Evolutionary conservation across 2,113 vertebrate genomes (phyloP).

Genomic region (Hystrix brachyura): DNA sequence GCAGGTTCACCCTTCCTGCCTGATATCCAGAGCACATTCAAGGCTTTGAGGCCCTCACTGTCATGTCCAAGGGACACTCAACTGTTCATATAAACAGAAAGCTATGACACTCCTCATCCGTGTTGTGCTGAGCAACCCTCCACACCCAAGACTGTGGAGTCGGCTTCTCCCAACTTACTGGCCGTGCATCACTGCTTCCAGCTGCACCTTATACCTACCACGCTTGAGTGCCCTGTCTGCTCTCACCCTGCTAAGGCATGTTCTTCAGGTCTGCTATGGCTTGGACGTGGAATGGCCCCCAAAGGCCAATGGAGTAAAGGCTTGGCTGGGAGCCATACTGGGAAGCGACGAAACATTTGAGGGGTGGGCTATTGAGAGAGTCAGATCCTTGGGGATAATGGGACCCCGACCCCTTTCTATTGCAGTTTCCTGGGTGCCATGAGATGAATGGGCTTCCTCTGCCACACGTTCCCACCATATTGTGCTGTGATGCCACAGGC

Average conservation of each 20-base stretch:
- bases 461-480: background rate
- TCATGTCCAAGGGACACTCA: slow-evolving; percentile 56
- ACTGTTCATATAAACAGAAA: slow-evolving; percentile 76
- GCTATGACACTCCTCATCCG: slow-evolving; percentile 67
- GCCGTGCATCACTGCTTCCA: background rate
- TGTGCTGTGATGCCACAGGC: background rate
- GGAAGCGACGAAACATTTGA: background rate
- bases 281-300: background rate
- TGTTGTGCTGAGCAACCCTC: background rate
- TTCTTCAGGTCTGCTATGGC: background rate
- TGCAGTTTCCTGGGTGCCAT: background rate
- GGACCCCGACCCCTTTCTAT: background rate
- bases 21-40: background rate
- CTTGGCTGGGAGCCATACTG: no score
- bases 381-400: background rate
- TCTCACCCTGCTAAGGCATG: background rate
- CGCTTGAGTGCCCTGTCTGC: background rate
- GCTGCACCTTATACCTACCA: background rate
- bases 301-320: background rate
- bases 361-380: background rate
- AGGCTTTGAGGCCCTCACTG: slow-evolving; percentile 32
- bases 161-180: background rate
- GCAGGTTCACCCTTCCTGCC: background rate
- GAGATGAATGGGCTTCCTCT: background rate
- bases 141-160: background rate